phyloP scores from a whole-genome alignment of 2,888 invertebrate genomes.

The Ornithoptera alexandrae region DNA sequence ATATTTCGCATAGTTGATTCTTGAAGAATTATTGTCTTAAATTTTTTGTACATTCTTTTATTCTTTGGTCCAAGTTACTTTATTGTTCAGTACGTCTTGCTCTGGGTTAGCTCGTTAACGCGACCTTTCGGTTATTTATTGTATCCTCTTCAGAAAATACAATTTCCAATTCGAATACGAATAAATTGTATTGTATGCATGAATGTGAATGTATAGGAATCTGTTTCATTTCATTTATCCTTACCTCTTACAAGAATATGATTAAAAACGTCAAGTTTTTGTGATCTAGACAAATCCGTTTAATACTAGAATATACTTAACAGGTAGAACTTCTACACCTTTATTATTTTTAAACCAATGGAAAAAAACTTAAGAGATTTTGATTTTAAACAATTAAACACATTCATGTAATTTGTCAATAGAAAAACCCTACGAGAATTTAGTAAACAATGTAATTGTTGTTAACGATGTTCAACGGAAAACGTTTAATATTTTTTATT shows the following conservation, averaged over 20 bases:
- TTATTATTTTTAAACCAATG: no score
- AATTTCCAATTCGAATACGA: slow-evolving; percentile 71
- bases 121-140: slow-evolving; percentile 77
- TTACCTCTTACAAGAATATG: slow-evolving; percentile 16
- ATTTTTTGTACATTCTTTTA: slow-evolving; percentile 53
- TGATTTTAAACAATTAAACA: no score
- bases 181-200: slow-evolving; percentile 62
- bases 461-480: no score
- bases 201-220: slow-evolving; percentile 42
- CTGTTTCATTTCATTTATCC: slow-evolving; percentile 38
- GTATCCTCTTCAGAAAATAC: slow-evolving; percentile 76
- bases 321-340: no score
- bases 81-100: slow-evolving; percentile 72
- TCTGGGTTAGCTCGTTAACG: slow-evolving; percentile 72
- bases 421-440: no score
- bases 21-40: slow-evolving; percentile 41
- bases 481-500: no score
- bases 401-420: no score
- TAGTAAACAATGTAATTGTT: no score
- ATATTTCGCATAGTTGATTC: slow-evolving; percentile 33
- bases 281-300: neutral
- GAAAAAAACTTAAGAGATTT: no score
- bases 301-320: neutral
- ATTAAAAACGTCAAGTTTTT: slow-evolving; percentile 32
- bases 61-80: slow-evolving; percentile 64